A percentile compares a stretch with the other conserved stretches of the same genome.
phyloP scores from a whole-genome alignment of 37 sponge, comb jelly and placozoan species.

The Tethya wilhelma region DNA sequence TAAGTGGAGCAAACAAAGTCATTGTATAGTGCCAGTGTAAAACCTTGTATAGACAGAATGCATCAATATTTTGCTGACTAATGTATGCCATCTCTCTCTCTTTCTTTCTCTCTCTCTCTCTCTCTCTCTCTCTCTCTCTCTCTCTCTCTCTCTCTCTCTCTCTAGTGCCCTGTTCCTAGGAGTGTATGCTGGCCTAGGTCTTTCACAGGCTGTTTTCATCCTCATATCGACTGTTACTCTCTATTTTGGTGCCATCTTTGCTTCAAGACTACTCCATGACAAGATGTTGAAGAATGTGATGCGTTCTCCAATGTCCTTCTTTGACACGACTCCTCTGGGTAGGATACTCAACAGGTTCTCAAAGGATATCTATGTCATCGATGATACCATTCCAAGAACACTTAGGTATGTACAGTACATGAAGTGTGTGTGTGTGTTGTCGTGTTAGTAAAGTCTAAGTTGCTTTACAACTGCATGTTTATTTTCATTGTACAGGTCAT shows the following conservation, averaged over 20 bases:
- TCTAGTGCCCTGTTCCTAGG: constrained; percentile 77
- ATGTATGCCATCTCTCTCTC: too few species aligned
- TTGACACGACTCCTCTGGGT: constrained; percentile 95
- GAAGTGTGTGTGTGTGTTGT: too few species aligned
- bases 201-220: constrained; percentile 38
- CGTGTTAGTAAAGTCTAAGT: too few species aligned
- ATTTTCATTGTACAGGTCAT: constrained; percentile 11
- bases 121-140: too few species aligned
- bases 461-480: too few species aligned
- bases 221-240: constrained; percentile 47
- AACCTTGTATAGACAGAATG: too few species aligned
- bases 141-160: too few species aligned
- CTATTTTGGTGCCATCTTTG: constrained; percentile 55
- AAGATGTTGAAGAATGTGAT: constrained; percentile 72
- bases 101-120: too few species aligned
- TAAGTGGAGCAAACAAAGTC: too few species aligned
- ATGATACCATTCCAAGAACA: constrained; percentile 82
- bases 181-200: constrained; percentile 73
- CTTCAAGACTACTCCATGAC: constrained; percentile 68
- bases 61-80: too few species aligned
- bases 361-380: constrained; percentile 90
- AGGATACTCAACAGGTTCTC: constrained; percentile 93
- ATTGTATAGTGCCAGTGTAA: too few species aligned
- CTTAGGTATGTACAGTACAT: constrained; percentile 31
- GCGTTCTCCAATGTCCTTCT: constrained; percentile 90